phyloP scores from a whole-genome alignment of 2,797 vertebrate genomes.

The Enteromius paludinosus region DNA sequence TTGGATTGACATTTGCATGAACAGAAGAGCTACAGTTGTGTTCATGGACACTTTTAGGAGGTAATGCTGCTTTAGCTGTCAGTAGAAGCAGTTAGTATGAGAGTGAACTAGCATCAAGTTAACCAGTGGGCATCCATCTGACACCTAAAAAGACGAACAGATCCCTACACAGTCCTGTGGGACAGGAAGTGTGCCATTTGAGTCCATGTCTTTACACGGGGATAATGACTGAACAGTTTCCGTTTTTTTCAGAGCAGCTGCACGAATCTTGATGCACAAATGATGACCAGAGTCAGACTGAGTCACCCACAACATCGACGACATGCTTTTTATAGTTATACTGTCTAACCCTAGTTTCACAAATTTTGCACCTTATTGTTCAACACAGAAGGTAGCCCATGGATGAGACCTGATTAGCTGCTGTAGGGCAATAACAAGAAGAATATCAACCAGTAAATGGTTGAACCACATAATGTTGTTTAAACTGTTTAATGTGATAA shows the following conservation, averaged over 20 bases:
- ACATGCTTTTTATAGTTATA: not conserved
- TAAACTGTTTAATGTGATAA: not conserved
- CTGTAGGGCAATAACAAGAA: not conserved
- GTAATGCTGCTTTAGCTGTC: not conserved
- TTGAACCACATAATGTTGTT: not conserved
- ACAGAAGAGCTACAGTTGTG: not conserved
- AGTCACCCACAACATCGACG: not conserved
- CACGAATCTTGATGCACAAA: not conserved
- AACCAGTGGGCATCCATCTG: not conserved
- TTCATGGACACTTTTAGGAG: not conserved
- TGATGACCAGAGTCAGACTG: not conserved
- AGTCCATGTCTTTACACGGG: not conserved
- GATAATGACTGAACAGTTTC: not conserved
- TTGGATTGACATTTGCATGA: not conserved
- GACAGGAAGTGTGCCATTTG: not conserved
- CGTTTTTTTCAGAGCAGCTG: not conserved
- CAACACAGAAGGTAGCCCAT: not conserved
- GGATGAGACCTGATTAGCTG: not conserved
- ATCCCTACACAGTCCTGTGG: not conserved
- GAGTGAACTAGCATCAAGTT: not conserved
- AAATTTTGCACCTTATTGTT: not conserved
- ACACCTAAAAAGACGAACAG: not conserved
- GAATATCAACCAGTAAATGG: not conserved
- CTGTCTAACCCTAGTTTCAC: not conserved
- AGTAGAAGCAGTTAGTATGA: not conserved